Evolutionary conservation across 2,888 invertebrate genomes (phyloP).

Genomic region (Bombyx huttoni): DNA sequence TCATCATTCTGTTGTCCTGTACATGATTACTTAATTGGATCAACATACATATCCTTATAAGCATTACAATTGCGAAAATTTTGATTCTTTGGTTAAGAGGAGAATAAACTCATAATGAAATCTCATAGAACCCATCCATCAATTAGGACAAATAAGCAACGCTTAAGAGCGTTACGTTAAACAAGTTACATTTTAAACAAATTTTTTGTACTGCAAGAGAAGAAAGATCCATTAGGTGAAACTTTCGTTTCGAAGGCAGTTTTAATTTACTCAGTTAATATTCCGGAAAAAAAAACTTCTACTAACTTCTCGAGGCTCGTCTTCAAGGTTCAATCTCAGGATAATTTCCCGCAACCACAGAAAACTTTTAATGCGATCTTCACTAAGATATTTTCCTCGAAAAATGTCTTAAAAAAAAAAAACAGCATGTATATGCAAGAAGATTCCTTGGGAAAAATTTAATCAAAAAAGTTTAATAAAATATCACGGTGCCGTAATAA

Average conservation of each 20-base stretch:
- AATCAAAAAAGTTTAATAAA: slow-evolving; percentile 7
- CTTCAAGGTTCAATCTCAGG: slow-evolving; percentile 29
- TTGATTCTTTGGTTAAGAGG: no score
- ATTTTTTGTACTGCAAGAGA: neutral
- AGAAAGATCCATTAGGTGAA: neutral
- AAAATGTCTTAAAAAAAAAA: slow-evolving; percentile 19
- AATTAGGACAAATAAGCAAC: neutral
- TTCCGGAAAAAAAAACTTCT: slow-evolving; percentile 17
- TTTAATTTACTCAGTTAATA: slow-evolving; percentile 37
- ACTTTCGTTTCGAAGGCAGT: slow-evolving; percentile 12
- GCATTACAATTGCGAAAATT: no score
- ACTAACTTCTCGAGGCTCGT: slow-evolving; percentile 19
- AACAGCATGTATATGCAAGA: neutral
- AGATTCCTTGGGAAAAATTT: slow-evolving; percentile 1
- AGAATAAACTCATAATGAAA: no score
- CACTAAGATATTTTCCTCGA: slow-evolving; percentile 23
- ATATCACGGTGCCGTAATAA: slow-evolving; percentile 2
- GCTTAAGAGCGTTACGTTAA: neutral
- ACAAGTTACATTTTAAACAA: neutral
- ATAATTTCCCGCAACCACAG: slow-evolving; percentile 36
- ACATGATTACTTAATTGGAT: no score
- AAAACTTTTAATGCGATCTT: slow-evolving; percentile 44
- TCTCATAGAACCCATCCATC: neutral
- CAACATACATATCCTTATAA: no score
- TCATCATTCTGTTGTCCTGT: no score